Base-by-base conservation (phyloP, 2,888 invertebrate genomes). In the Nudaria mundana region DNA sequence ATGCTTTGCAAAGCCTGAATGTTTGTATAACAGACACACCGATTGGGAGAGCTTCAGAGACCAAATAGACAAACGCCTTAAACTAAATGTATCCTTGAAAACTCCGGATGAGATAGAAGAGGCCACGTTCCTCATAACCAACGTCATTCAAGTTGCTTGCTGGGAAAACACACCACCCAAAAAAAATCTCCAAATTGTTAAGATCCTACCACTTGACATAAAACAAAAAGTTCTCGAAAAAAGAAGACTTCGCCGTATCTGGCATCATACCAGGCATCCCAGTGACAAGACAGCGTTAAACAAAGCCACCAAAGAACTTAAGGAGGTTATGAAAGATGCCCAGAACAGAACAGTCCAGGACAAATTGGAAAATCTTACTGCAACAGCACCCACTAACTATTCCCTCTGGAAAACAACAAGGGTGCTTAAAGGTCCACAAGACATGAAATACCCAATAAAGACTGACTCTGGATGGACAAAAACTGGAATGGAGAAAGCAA, bases 31-130 rank as follows among this genome's bases (percentile, higher is more conserved):
- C 25, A 37, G 40, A 14, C 7, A 31, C 0, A 52, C 56, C 0
- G 45, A 52, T 22, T 56, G 56, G 48, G 13, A 37, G 1, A 34
- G 30, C 2, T 51, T 51, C 15, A 15, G 41, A 4, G 43, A 43
- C 13, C 39, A 12, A 15, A 30, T 40, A 3, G 31, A 35, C 0
- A 29, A 35, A 8, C 30, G 36, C 5, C 28, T 47, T 2, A 14
- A 45, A 0, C 10, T 48, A 22, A 40, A 46, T 15, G 7, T 48
- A 3, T 18, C 39, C 0, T 37, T 48, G 0, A 46, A 46, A 32
- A 34, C 34, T 11, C 14, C 30, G 15, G 35, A 40, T 6, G 42
- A 44, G 14, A 29, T 42, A 3, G 36, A 51, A 20, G 24, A 32
- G 7, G 40, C 37, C 2, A 13, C 30, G 1, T 24, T 13, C 6